A percentile compares a stretch with the other conserved stretches of the same genome.
These are phyloP conservation scores for Oriolus oriolus DNA, from an alignment of 2,113 vertebrate genomes.

Conservation along the genomic window DNA sequence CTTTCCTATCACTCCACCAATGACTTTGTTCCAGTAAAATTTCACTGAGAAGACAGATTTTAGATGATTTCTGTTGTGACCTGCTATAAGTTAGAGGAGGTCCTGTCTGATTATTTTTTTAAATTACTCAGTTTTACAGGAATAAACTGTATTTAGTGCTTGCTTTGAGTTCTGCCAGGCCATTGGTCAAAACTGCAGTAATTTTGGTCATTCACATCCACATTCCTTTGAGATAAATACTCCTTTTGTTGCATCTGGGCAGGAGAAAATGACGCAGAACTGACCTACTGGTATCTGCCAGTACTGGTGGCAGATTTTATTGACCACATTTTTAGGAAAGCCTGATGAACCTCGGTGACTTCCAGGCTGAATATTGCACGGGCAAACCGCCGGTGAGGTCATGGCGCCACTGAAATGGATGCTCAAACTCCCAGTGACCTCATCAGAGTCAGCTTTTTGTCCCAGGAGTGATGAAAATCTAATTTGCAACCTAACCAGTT, in stretches of 20 bases:
- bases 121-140: background rate
- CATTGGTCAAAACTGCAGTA: background rate
- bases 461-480: conserved; percentile 44
- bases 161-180: background rate
- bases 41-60: background rate
- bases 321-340: background rate
- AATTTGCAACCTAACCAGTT: conserved; percentile 40
- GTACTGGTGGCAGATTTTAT: background rate
- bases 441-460: conserved; percentile 14
- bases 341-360: background rate
- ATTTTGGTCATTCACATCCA: background rate
- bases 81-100: background rate
- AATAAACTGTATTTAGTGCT: background rate
- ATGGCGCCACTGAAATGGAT: background rate
- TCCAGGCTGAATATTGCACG: background rate
- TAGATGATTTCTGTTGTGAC: background rate
- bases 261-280: background rate
- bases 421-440: conserved; percentile 53
- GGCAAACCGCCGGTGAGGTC: background rate
- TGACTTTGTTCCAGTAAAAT: background rate
- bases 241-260: background rate
- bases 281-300: background rate
- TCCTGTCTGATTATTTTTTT: background rate
- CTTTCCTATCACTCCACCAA: background rate
- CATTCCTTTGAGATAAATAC: background rate